These are phyloP conservation scores for Ctenomys sociabilis DNA, from an alignment of 2,113 vertebrate genomes.

Conservation along the genomic window DNA sequence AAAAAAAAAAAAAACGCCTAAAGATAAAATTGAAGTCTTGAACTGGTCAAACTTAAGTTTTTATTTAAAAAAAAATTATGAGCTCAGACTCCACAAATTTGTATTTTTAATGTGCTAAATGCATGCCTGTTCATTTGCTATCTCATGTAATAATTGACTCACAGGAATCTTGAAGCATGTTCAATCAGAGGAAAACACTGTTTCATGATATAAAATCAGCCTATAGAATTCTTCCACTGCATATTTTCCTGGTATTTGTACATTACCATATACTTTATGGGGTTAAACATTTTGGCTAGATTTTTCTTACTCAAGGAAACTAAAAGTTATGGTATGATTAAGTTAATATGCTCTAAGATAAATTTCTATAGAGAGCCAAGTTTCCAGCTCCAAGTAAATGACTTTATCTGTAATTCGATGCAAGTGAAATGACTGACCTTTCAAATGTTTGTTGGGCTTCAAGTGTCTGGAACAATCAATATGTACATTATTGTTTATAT, in stretches of 20 bases:
- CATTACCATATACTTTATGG: conserved; percentile 80
- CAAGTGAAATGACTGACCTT: conserved; percentile 90
- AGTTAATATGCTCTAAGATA: conserved; percentile 85
- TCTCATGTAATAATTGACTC: conserved; percentile 39
- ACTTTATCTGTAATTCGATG: conserved; percentile 84
- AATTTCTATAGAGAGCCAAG: conserved; percentile 87
- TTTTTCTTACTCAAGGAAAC: conserved; percentile 76
- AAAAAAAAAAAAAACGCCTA: background rate
- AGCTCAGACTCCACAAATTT: background rate
- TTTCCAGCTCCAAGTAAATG: conserved; percentile 89
- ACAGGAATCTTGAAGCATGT: conserved; percentile 73
- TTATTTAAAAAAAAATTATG: conserved; percentile 48
- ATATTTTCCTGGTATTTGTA: conserved; percentile 63
- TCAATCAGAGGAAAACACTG: conserved; percentile 52
- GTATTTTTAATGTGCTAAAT: conserved; percentile 22
- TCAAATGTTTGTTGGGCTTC: conserved; percentile 84
- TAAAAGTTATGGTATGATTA: conserved; percentile 80
- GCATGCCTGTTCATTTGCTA: conserved; percentile 50
- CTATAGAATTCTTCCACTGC: conserved; percentile 67
- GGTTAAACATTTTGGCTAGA: conserved; percentile 78
- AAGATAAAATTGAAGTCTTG: conserved; percentile 30
- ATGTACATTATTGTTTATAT: conserved; percentile 77
- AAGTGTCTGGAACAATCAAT: conserved; percentile 81
- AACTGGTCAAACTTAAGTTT: background rate
- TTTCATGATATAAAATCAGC: conserved; percentile 79